Evolutionary conservation across 1,140 invertebrate genomes (phyloP), one percentile per base, ranked within the genome.

Genomic region (Arctopsyche grandis): DNA sequence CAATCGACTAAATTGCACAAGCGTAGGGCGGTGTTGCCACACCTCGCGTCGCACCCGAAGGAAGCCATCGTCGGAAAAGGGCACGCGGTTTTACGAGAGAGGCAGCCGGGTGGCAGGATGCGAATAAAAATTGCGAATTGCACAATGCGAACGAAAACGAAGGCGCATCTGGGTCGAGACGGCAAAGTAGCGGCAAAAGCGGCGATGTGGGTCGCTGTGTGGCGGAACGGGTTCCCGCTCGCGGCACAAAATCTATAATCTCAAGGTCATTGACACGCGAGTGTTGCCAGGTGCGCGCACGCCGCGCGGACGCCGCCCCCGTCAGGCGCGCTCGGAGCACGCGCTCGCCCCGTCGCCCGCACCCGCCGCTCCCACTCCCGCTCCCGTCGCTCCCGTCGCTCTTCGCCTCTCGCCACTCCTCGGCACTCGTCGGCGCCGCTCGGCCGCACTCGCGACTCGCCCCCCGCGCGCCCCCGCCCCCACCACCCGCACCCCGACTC

Each of bases 181-280:
- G 48, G 10, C n/a, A n/a, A n/a, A n/a, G n/a, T n/a, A n/a, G n/a
- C n/a, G n/a, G n/a, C n/a, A n/a, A n/a, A n/a, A n/a, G n/a, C n/a
- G 3, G 43, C 70, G 70, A 16, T 22, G 26, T 43, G 71, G 1
- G 71, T 46, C 71, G 71, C 3, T 5, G 22, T 24, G 52, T 3
- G 74, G 1, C 19, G 29, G 14, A n/a, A n/a, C n/a, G n/a, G n/a
- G n/a, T n/a, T 10, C 48, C 1, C 48, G 24, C 16, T 24, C 16
- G 73, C 73, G 19, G 52, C 76, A 79, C 76, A 82, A 82, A 82
- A 82, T 82, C 81, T 78, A 82, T 82, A 82, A 78, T 69, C 79
- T 78, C 81, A 82, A 82, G 81, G 81, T 82, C 81, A 79, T 82
- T 82, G 81, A 82, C 81, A 82, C 81, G 56, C 74, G 46, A 48